These are phyloP conservation scores for Drosophila nasuta DNA, from an alignment of 1,140 invertebrate genomes.

Conservation along the genomic window DNA sequence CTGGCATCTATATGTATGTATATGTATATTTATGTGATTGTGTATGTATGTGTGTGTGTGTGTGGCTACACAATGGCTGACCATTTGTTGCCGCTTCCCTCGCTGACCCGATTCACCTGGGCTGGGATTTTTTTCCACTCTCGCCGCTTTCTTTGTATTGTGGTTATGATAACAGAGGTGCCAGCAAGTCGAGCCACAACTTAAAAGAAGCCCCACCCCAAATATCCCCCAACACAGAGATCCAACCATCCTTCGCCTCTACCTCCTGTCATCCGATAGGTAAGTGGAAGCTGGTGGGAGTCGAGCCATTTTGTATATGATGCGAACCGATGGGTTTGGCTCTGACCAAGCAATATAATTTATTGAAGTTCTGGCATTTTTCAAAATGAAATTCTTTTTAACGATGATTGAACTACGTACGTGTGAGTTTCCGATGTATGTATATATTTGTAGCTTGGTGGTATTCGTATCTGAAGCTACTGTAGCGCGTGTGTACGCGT, in stretches of 20 bases:
- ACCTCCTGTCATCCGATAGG: neutral
- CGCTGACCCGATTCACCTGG: conserved; percentile 76
- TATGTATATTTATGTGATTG: neutral
- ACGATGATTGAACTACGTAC: conserved; percentile 76
- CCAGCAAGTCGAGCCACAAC: conserved; percentile 61
- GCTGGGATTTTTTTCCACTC: conserved; percentile 24
- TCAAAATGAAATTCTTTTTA: conserved; percentile 83
- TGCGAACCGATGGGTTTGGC: conserved; percentile 17
- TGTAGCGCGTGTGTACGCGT: conserved; percentile 14
- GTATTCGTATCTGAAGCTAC: neutral
- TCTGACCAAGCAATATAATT: conserved; percentile 71
- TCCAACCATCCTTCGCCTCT: conserved; percentile 2
- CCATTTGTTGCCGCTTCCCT: conserved; percentile 29
- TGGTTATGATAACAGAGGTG: conserved; percentile 78
- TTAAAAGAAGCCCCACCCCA: conserved; percentile 37
- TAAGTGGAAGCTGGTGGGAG: conserved; percentile 1
- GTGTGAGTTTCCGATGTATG: conserved; percentile 40
- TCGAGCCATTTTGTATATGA: conserved; percentile 42
- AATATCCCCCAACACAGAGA: neutral
- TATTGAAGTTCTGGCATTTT: conserved; percentile 81
- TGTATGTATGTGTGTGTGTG: conserved; percentile 30
- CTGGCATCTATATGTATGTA: neutral
- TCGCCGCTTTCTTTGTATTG: conserved; percentile 66
- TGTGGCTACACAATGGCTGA: conserved; percentile 31
- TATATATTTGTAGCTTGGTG: conserved; percentile 15